Evolutionary conservation across 2,113 vertebrate genomes (phyloP).

Genomic region (Picathartes gymnocephalus): DNA sequence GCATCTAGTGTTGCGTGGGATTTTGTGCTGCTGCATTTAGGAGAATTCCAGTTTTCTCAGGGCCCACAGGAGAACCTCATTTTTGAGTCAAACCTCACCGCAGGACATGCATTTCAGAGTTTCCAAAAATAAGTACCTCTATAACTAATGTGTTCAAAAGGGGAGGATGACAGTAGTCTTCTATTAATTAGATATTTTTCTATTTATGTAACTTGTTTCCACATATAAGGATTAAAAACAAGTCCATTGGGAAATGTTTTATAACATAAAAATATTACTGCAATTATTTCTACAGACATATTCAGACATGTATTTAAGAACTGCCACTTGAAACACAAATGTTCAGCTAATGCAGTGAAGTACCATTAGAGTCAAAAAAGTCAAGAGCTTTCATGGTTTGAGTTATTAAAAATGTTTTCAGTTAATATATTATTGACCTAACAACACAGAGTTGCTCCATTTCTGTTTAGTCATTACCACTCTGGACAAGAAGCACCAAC

Average conservation of each 20-base stretch:
- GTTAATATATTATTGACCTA: background rate
- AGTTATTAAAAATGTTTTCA: background rate
- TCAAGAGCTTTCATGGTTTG: background rate
- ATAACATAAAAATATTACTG: background rate
- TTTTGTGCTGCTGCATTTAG: background rate
- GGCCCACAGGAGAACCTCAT: background rate
- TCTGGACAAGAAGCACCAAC: background rate
- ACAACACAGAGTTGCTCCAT: background rate
- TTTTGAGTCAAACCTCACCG: background rate
- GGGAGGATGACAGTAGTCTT: background rate
- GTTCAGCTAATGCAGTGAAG: background rate
- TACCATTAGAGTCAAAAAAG: background rate
- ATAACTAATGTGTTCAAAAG: background rate
- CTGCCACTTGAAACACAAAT: background rate
- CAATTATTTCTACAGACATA: background rate
- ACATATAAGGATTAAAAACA: background rate
- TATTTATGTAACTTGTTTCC: background rate
- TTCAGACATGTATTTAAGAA: background rate
- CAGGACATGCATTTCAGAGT: background rate
- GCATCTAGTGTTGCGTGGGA: accelerated
- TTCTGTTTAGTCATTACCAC: background rate
- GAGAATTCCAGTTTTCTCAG: background rate
- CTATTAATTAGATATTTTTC: background rate
- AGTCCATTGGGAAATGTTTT: background rate
- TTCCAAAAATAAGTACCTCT: background rate